A percentile compares a stretch with the other conserved stretches of the same genome.
Conservation (phyloP, 2,888 invertebrate species). For the Acrobasis consociella region DNA sequence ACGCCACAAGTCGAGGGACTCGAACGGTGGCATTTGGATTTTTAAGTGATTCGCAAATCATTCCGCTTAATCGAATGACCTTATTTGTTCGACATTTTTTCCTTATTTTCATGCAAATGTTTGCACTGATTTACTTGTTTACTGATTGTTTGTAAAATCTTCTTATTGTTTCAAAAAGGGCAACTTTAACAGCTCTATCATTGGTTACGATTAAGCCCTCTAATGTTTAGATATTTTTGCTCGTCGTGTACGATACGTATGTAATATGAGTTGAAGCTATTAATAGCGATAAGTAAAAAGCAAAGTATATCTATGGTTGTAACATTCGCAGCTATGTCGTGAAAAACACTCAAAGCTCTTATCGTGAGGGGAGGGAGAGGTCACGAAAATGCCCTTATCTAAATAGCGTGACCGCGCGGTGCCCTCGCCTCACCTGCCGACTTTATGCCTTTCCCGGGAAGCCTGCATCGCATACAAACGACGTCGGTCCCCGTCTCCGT, state of each 20-base stretch:
- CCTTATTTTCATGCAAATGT: conserved; percentile 43
- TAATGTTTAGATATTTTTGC: too few species aligned
- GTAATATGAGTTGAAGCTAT: not conserved
- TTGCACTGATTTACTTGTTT: conserved; percentile 12
- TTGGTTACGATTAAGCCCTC: too few species aligned
- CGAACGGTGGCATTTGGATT: conserved; percentile 74
- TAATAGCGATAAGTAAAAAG: conserved; percentile 3
- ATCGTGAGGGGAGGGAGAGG: conserved; percentile 59
- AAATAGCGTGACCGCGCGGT: conserved; percentile 78
- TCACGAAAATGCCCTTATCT: conserved; percentile 74
- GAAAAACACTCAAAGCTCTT: conserved; percentile 52
- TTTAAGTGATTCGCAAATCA: conserved; percentile 78
- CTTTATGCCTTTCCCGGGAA: conserved; percentile 74
- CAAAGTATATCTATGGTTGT: conserved; percentile 21
- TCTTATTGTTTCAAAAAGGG: too few species aligned
- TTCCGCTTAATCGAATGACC: conserved; percentile 77
- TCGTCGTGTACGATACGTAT: not conserved
- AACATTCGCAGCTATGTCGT: conserved; percentile 46
- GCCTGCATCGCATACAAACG: conserved; percentile 71
- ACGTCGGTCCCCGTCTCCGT: conserved; percentile 57
- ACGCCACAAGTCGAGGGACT: conserved; percentile 69
- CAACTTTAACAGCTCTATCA: too few species aligned
- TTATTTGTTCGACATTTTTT: conserved; percentile 63
- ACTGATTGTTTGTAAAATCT: too few species aligned
- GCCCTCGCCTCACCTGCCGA: conserved; percentile 71